Conservation (phyloP, 2,888 invertebrate species). For the Athalia circularis region DNA sequence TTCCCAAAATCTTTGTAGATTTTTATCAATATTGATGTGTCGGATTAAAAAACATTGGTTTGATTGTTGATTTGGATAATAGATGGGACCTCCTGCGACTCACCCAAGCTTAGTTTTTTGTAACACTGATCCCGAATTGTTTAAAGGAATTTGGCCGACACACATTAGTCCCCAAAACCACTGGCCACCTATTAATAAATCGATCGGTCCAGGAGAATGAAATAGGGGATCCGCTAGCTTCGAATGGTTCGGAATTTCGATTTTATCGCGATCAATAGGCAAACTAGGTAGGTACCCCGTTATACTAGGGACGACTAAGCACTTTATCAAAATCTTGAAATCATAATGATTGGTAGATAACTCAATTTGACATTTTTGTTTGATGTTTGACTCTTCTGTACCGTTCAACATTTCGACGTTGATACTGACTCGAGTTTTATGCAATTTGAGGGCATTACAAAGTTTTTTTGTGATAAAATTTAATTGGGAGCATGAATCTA, state of each 20-base stretch:
- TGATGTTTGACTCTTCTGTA: too few species aligned
- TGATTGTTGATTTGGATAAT: neutral
- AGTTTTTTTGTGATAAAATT: neutral
- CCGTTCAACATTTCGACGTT: slow-evolving; percentile 24
- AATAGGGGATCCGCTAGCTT: slow-evolving; percentile 11
- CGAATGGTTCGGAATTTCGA: neutral
- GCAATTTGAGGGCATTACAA: neutral
- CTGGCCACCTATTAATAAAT: neutral
- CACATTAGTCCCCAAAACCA: slow-evolving; percentile 7
- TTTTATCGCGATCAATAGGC: neutral
- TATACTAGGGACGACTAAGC: slow-evolving; percentile 7
- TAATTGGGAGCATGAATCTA: slow-evolving; percentile 33
- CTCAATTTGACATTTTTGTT: neutral
- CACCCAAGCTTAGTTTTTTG: slow-evolving; percentile 26
- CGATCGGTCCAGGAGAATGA: slow-evolving; percentile 1
- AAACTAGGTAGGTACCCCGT: neutral
- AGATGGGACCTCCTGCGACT: neutral
- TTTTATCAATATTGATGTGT: slow-evolving; percentile 38
- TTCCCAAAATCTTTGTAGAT: slow-evolving; percentile 52
- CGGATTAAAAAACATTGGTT: neutral
- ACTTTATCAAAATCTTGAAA: slow-evolving; percentile 22
- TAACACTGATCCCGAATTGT: neutral
- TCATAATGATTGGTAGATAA: neutral
- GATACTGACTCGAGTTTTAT: neutral
- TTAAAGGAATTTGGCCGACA: neutral